Base-by-base conservation (phyloP, 2,113 vertebrate species). In the Entelurus aequoreus region DNA sequence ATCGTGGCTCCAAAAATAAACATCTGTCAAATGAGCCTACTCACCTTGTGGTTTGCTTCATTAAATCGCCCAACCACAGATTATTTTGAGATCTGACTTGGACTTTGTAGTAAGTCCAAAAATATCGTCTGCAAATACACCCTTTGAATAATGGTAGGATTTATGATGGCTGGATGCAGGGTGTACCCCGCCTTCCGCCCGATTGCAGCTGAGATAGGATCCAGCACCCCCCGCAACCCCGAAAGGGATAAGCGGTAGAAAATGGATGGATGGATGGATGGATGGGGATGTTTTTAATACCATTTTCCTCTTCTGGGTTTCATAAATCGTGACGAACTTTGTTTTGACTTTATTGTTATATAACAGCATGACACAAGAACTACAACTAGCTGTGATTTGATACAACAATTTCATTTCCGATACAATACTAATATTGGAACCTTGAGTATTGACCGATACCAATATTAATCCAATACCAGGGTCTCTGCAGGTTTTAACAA, bases 1-100 rank as follows among this genome's bases (percentile, higher is more conserved):
- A 63, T 73, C 60, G 69, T 1, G 59, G 66, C 68, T 72, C 63
- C 70, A 38, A 69, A 87, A 84, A 85, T 81, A 86, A 78, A 82
- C 61, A 54, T 44, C 59, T 47, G 3, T 76, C 65, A 37, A 62
- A 47, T 75, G 78, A 84, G 58, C 71, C 82, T 80, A 82, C 68
- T 75, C 71, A 62, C 74, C 66, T 66, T 61, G 55, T 56, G 74
- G 64, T 65, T 59, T n/a, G 49, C 46, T 65, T 72, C 77, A 78
- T 88, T 77, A 76, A 85, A 82, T 58, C 16, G 7, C 73, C 61
- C 50, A 72, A 53, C 65, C 36, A 13, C 35, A 55, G 54, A 68
- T 83, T 74, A 77, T 81, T 73, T 62, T 57, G 21, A 76, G 53
- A 65, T 63, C 59, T 52, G 57, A 60, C 51, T 54, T 56, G 61